These are phyloP conservation scores for Sparidentex hasta DNA, from an alignment of 2,797 vertebrate genomes.

Conservation along the genomic window DNA sequence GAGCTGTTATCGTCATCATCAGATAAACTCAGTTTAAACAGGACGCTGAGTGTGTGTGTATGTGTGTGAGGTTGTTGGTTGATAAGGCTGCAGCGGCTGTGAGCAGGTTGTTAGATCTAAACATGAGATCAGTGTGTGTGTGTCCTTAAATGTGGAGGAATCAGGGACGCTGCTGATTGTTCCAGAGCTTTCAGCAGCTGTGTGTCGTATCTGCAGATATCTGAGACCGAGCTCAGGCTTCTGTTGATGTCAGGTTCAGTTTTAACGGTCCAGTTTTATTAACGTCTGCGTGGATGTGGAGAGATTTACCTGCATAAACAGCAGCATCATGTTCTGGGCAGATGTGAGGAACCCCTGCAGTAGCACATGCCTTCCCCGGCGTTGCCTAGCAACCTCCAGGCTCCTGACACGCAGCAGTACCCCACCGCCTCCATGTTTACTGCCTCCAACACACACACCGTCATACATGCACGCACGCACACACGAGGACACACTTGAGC, in stretches of 20 bases:
- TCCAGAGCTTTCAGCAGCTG: constrained; percentile 29
- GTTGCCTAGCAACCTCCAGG: constrained; percentile 86
- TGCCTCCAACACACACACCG: constrained; percentile 18
- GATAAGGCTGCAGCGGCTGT: constrained; percentile 37
- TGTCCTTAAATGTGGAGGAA: background rate
- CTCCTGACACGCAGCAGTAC: constrained; percentile 73
- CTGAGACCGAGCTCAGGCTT: background rate
- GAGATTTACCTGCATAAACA: constrained; percentile 64
- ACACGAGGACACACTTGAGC: background rate
- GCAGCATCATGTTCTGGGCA: constrained; percentile 64
- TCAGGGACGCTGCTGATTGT: background rate
- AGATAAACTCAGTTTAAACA: background rate
- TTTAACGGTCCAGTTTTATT: background rate
- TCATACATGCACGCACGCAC: background rate
- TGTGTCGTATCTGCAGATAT: background rate
- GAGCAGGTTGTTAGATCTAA: constrained; percentile 12
- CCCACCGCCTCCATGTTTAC: constrained; percentile 24
- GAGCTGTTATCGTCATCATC: background rate
- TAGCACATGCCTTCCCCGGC: constrained; percentile 75
- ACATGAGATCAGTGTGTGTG: background rate
- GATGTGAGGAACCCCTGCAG: constrained; percentile 79
- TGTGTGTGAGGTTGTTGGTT: constrained; percentile 24
- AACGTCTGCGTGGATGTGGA: background rate
- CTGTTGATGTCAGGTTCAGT: background rate
- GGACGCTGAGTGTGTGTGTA: background rate